These are phyloP conservation scores for Columba janthina DNA, from an alignment of 2,113 vertebrate species.

Conservation along the genomic window DNA sequence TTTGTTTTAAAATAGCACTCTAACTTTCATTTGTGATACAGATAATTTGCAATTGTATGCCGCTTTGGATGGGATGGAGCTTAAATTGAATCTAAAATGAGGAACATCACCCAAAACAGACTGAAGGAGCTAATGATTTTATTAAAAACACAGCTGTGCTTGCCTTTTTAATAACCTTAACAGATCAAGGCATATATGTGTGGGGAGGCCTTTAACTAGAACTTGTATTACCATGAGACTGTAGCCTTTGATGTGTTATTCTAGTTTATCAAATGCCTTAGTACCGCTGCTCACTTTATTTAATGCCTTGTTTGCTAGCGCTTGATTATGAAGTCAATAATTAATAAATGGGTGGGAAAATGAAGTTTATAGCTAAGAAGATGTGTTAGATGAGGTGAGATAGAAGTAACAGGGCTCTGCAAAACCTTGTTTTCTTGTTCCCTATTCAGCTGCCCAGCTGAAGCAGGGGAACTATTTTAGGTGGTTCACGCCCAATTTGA, in stretches of 20 bases:
- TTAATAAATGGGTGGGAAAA: constrained; percentile 41
- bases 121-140: constrained; percentile 56
- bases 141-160: constrained; percentile 49
- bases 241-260: constrained; percentile 46
- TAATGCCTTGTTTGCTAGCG: background rate
- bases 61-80: constrained; percentile 16
- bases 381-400: background rate
- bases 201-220: constrained; percentile 31
- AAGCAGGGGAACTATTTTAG: background rate
- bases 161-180: constrained; percentile 51
- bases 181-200: constrained; percentile 31
- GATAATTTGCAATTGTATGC: constrained; percentile 21
- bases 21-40: constrained; percentile 43
- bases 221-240: constrained; percentile 46
- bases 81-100: constrained; percentile 43
- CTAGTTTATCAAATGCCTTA: constrained; percentile 44
- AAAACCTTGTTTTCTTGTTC: background rate
- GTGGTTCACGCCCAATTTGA: background rate
- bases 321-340: constrained; percentile 54
- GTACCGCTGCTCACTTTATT: constrained; percentile 37
- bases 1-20: constrained; percentile 33
- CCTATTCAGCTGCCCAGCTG: background rate
- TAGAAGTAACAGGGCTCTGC: background rate
- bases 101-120: constrained; percentile 33
- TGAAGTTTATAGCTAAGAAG: constrained; percentile 8